Percentiles rank a stretch among this genome's conserved stretches.
phyloP scores from a whole-genome alignment of 2,113 vertebrate species.

The Takifugu flavidus region DNA sequence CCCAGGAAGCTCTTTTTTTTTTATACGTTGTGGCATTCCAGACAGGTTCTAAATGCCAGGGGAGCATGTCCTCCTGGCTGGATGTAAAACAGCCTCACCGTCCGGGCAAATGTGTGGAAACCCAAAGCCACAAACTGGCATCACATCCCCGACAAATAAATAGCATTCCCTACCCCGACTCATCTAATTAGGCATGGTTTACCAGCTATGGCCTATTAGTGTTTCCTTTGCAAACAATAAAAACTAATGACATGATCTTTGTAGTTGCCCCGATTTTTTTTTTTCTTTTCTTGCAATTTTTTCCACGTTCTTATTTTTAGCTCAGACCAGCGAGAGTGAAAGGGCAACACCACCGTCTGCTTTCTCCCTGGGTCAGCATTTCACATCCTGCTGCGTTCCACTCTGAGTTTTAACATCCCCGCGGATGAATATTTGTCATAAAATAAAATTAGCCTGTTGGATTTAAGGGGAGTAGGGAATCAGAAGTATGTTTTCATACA shows the following conservation, averaged over 20 bases:
- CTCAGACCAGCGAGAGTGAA: slow-evolving; percentile 48
- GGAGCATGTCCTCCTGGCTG: slow-evolving; percentile 37
- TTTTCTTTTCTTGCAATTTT: slow-evolving; percentile 41
- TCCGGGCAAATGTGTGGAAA: slow-evolving; percentile 55
- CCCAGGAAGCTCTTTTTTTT: no score
- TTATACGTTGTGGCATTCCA: not conserved
- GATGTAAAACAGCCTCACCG: slow-evolving; percentile 33
- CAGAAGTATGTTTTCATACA: slow-evolving; percentile 10
- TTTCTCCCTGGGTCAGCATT: slow-evolving; percentile 62
- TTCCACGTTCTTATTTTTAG: slow-evolving; percentile 70
- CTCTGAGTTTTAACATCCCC: slow-evolving; percentile 32
- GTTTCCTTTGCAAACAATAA: slow-evolving; percentile 68
- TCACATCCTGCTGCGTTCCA: slow-evolving; percentile 41
- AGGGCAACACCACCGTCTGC: slow-evolving; percentile 56
- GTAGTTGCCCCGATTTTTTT: slow-evolving; percentile 55
- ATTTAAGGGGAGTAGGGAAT: slow-evolving; percentile 20
- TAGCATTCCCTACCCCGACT: slow-evolving; percentile 56
- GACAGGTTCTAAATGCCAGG: slow-evolving; percentile 6
- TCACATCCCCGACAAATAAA: slow-evolving; percentile 61
- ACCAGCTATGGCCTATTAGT: slow-evolving; percentile 64
- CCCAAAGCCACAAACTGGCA: slow-evolving; percentile 45
- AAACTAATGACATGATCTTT: slow-evolving; percentile 67
- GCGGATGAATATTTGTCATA: slow-evolving; percentile 16
- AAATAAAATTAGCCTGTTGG: slow-evolving; percentile 21
- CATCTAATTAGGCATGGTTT: slow-evolving; percentile 69